Percentiles rank a stretch among this genome's conserved stretches.
Evolutionary conservation across 2,797 vertebrate genomes (phyloP).

Genomic region (Sarcophilus harrisii): DNA sequence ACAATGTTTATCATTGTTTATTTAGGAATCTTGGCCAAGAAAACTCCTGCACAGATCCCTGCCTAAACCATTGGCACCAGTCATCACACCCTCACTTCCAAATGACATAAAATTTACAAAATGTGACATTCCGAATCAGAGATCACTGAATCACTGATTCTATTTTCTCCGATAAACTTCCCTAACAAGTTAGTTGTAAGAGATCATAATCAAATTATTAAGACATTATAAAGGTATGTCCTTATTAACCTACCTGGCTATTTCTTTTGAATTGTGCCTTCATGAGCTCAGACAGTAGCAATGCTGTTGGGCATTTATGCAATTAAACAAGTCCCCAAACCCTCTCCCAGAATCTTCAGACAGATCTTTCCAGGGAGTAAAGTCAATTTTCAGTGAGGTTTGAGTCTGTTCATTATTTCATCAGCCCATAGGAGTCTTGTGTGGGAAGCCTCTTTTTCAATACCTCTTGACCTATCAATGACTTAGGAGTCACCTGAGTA

Average conservation of each 20-base stretch:
- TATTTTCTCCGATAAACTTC: background rate
- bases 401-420: background rate
- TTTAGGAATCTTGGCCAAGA: slow-evolving; percentile 15
- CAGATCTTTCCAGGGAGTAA: background rate
- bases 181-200: background rate
- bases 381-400: background rate
- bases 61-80: slow-evolving; percentile 16
- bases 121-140: background rate
- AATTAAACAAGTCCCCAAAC: background rate
- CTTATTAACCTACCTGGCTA: background rate
- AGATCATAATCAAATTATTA: background rate
- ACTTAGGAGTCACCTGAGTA: background rate
- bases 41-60: background rate
- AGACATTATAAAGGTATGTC: background rate
- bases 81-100: background rate
- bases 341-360: background rate
- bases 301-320: background rate
- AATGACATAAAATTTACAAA: slow-evolving; percentile 26
- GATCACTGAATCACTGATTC: background rate
- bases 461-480: background rate
- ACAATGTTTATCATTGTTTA: background rate
- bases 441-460: background rate
- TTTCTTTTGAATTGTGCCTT: background rate
- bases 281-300: background rate
- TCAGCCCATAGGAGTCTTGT: background rate